phyloP scores from a whole-genome alignment of 1,140 invertebrate genomes.

The Psix sp. region DNA sequence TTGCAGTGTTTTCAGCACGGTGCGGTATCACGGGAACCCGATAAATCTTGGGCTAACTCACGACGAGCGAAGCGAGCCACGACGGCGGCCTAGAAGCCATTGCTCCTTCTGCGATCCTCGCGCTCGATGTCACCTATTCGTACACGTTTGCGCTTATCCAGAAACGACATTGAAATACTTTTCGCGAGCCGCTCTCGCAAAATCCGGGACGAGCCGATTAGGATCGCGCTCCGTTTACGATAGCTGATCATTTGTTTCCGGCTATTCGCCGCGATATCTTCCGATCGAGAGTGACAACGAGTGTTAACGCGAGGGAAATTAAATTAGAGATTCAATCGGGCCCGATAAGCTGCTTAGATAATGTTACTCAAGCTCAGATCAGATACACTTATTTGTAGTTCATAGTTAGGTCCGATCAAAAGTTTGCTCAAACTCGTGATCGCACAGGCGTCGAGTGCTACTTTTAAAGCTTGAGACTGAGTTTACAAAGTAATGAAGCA shows the following conservation, averaged over 20 bases:
- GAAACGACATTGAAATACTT: slow-evolving; percentile 43
- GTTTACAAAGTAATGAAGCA: slow-evolving; percentile 7
- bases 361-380: slow-evolving; percentile 28
- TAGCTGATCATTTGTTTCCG: slow-evolving; percentile 26
- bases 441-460: slow-evolving; percentile 9
- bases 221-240: slow-evolving; percentile 16
- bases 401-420: slow-evolving; percentile 14
- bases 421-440: slow-evolving; percentile 36
- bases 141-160: slow-evolving; percentile 29
- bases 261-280: slow-evolving; percentile 16
- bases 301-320: slow-evolving; percentile 27
- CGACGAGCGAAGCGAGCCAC: slow-evolving; percentile 54
- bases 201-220: slow-evolving; percentile 32
- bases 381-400: slow-evolving; percentile 38
- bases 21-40: slow-evolving; percentile 71
- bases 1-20: slow-evolving; percentile 74
- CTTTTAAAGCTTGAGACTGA: slow-evolving; percentile 1
- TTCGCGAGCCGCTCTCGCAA: slow-evolving; percentile 11
- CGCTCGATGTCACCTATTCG: slow-evolving; percentile 45
- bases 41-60: slow-evolving; percentile 72
- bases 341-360: slow-evolving; percentile 24
- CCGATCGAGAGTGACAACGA: slow-evolving; percentile 24
- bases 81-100: slow-evolving; percentile 49
- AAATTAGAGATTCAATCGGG: slow-evolving; percentile 35
- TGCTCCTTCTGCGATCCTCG: slow-evolving; percentile 40